Evolutionary conservation across 1,140 invertebrate species (phyloP).

Genomic region (Drosophila pectinifera): DNA sequence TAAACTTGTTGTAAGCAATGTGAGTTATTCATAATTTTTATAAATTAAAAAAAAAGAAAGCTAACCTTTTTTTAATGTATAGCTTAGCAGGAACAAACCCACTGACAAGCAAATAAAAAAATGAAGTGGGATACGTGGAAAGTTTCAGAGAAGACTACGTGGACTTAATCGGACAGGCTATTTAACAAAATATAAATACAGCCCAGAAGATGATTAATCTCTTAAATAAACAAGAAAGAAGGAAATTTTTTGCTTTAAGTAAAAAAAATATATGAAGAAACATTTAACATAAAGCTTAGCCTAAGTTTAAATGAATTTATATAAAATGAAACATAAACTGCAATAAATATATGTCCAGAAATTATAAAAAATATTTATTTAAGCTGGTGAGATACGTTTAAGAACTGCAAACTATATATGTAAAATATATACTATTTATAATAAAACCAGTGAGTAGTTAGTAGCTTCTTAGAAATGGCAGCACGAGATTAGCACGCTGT

Average conservation of each 20-base stretch:
- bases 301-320: no score
- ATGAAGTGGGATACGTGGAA: background rate
- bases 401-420: no score
- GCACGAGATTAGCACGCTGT: conserved; percentile 67
- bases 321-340: no score
- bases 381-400: no score
- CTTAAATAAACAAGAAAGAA: background rate
- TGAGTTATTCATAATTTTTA: background rate
- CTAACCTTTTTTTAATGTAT: background rate
- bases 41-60: no score
- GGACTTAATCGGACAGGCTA: background rate
- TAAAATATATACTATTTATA: no score
- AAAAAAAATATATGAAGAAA: background rate
- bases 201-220: background rate
- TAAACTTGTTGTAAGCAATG: no score
- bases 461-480: no score
- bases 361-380: background rate
- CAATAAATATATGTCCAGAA: no score
- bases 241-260: background rate
- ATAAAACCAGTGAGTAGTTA: no score
- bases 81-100: conserved; percentile 4
- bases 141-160: background rate
- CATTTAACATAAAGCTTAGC: no score
- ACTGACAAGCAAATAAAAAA: conserved; percentile 2
- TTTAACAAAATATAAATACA: background rate